phyloP scores from a whole-genome alignment of 2,888 invertebrate species.

The Pasiphila rectangulata region DNA sequence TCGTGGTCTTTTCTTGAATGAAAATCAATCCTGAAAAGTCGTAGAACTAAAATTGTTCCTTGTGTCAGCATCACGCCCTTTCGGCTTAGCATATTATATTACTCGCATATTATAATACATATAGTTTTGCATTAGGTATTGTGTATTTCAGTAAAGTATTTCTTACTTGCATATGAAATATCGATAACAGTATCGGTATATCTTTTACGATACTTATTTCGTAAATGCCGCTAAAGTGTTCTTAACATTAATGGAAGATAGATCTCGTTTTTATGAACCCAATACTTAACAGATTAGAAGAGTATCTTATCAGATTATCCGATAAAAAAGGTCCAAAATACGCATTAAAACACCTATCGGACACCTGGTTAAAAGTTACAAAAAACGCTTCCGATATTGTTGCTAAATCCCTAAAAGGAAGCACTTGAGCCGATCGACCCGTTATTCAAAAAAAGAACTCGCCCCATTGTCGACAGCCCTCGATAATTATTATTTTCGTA shows the following conservation, averaged over 20 bases:
- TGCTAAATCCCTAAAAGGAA: constrained; percentile 76
- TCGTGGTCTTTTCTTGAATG: too few species aligned
- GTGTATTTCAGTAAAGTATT: too few species aligned
- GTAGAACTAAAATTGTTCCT: too few species aligned
- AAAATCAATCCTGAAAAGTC: too few species aligned
- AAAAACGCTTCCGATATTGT: constrained; percentile 64
- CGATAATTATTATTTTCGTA: constrained; percentile 80
- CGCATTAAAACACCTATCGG: constrained; percentile 69
- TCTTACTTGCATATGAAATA: too few species aligned
- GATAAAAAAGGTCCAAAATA: constrained; percentile 55
- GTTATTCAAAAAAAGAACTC: constrained; percentile 64
- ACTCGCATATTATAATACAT: too few species aligned
- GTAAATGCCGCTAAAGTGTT: background rate
- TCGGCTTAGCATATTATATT: too few species aligned
- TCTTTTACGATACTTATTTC: background rate
- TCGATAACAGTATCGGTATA: too few species aligned
- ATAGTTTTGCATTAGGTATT: too few species aligned
- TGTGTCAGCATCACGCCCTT: too few species aligned
- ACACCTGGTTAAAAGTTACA: constrained; percentile 63
- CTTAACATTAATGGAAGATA: background rate
- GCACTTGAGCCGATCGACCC: constrained; percentile 77
- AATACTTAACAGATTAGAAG: constrained; percentile 39
- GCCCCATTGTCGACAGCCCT: constrained; percentile 69
- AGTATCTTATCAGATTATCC: constrained; percentile 62
- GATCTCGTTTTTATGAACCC: constrained; percentile 23